Evolutionary conservation across 2,888 invertebrate genomes (phyloP).

Genomic region (Aporophyla lueneburgensis): DNA sequence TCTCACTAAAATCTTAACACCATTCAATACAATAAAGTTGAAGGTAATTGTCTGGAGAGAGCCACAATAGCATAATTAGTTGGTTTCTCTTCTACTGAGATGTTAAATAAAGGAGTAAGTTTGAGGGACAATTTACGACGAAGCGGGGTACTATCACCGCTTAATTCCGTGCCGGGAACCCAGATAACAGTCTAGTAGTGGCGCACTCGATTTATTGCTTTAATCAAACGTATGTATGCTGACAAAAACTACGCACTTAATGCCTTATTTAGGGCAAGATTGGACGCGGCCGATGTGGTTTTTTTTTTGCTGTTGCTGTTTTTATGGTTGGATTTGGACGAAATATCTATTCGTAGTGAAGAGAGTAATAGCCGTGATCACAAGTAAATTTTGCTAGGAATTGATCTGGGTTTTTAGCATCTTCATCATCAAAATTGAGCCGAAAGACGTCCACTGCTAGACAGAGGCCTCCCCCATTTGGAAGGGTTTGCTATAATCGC

Average conservation of each 20-base stretch:
- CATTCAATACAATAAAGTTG: slow-evolving; percentile 66
- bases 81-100: slow-evolving; percentile 69
- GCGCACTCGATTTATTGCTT: slow-evolving; percentile 84
- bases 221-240: slow-evolving; percentile 86
- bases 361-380: not conserved
- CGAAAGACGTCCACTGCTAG: no score
- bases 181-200: slow-evolving; percentile 81
- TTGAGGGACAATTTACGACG: slow-evolving; percentile 85
- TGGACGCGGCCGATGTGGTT: slow-evolving; percentile 36
- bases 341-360: not conserved
- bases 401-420: not conserved
- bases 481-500: no score
- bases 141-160: slow-evolving; percentile 80
- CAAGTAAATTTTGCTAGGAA: not conserved
- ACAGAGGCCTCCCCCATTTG: no score
- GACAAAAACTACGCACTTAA: slow-evolving; percentile 84
- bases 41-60: slow-evolving; percentile 61
- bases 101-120: slow-evolving; percentile 74
- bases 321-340: not conserved
- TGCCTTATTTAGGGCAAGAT: slow-evolving; percentile 73
- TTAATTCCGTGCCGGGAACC: slow-evolving; percentile 81
- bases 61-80: slow-evolving; percentile 69
- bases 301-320: slow-evolving; percentile 29
- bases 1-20: slow-evolving; percentile 57
- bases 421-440: no score